Base-by-base conservation (phyloP, 2,797 vertebrate genomes). In the Telmatherina bonti region DNA sequence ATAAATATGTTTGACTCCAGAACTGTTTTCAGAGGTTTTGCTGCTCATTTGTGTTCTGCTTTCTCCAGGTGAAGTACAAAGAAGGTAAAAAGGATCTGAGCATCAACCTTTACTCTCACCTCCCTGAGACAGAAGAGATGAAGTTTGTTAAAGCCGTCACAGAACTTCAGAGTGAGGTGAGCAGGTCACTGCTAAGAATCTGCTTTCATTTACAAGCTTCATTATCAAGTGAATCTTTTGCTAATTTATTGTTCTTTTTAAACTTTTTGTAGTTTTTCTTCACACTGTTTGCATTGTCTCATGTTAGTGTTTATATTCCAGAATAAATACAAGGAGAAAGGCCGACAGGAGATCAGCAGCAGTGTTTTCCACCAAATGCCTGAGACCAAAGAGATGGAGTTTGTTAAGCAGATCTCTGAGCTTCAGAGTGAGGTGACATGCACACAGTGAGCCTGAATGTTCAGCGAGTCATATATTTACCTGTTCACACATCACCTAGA, bases 81-180 rank as follows among this genome's bases (percentile, higher is more conserved):
- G 85, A 87, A 0, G 82, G 78, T 0, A 81, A 69, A 75, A 90
- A 82, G 22, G 81, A 87, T 22, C 62, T 70, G 65, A 85, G 79
- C 67, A 30, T 22, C 61, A 86, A 59, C 72, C 78, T 94, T 16
- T 94, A 91, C 74, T 79, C 89, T 0, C 81, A 65, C 12, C 87
- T 94, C 31, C 79, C 92, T 0, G 67, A 92, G 47, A 94, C 93
- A 0, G 49, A 81, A 2, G 83, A 92, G 61, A 90, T 72, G 13
- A 85, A 79, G 78, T 68, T 89, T 0, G 92, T 90, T n/a, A 93
- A 85, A 79, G 71, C 87, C 0, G 67, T 66, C 65, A 87, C 69
- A 56, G 88, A 93, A 53, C 89, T 92, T 0, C 93, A 91, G 84
- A 98, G 97, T 56, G 89, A 97, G 96, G 97, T 97, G 84, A 24